phyloP scores from a whole-genome alignment of 2,888 invertebrate species.

The Morpho deidamia region DNA sequence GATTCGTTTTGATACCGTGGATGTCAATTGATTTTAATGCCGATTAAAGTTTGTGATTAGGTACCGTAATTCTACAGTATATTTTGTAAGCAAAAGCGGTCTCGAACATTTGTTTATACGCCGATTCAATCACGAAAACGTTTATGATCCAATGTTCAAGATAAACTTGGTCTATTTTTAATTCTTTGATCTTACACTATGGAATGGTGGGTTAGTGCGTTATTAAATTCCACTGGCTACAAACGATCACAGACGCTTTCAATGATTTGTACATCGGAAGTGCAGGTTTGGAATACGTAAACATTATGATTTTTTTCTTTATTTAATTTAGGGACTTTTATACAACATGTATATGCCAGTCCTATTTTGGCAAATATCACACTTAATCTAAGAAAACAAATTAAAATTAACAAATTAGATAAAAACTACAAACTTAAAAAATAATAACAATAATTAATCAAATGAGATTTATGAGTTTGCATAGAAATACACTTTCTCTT shows the following conservation, averaged over 20 bases:
- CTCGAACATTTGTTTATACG: constrained; percentile 40
- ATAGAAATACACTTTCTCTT: too few relatives aligned
- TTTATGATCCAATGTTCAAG: constrained; percentile 43
- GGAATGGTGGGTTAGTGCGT: constrained; percentile 17
- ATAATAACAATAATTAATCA: too few relatives aligned
- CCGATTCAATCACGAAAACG: constrained; percentile 53
- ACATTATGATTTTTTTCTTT: background rate
- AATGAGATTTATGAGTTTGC: too few relatives aligned
- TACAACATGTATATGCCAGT: too few relatives aligned
- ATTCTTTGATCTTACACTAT: constrained; percentile 50
- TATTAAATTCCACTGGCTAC: constrained; percentile 10
- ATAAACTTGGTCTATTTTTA: constrained; percentile 55
- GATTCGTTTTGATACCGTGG: too few relatives aligned
- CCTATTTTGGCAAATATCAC: too few relatives aligned
- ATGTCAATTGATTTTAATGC: too few relatives aligned
- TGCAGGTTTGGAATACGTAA: background rate
- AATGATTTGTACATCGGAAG: background rate
- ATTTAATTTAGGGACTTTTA: too few relatives aligned
- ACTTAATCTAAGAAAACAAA: too few relatives aligned
- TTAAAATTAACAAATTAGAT: too few relatives aligned
- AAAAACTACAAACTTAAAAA: too few relatives aligned
- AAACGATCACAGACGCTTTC: background rate
- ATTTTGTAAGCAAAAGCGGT: background rate
- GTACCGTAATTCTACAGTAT: constrained; percentile 1
- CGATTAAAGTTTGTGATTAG: background rate